These are phyloP conservation scores for Bombyx huttoni DNA, from an alignment of 2,888 invertebrate species.

Conservation along the genomic window DNA sequence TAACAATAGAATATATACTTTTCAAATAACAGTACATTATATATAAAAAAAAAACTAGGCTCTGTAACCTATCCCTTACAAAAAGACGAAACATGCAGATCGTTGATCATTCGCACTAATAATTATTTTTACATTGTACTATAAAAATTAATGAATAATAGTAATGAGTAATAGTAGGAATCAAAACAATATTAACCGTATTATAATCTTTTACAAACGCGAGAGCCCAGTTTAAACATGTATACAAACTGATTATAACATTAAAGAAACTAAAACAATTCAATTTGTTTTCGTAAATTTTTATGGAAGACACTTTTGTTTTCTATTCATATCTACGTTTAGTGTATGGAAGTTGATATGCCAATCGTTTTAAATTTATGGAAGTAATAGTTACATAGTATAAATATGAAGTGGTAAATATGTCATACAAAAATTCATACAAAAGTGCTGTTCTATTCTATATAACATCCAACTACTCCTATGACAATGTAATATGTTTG, in stretches of 20 bases:
- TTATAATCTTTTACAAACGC: no score
- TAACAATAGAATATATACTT: neutral
- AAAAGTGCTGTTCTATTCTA: conserved; percentile 30
- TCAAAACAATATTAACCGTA: no score
- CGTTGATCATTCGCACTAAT: no score
- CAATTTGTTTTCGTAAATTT: neutral
- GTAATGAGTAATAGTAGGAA: no score
- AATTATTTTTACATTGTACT: no score
- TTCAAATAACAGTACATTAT: neutral
- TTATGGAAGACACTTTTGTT: conserved; percentile 67
- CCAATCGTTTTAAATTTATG: conserved; percentile 61
- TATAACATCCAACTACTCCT: conserved; percentile 44
- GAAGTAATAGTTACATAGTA: conserved; percentile 59
- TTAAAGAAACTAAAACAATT: neutral
- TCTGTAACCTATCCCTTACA: neutral
- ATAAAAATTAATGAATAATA: no score
- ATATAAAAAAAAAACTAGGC: neutral
- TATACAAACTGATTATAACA: neutral
- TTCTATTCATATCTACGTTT: conserved; percentile 52
- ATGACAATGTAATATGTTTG: conserved; percentile 59
- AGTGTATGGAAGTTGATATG: conserved; percentile 70
- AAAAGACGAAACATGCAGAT: no score
- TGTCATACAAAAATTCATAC: conserved; percentile 71
- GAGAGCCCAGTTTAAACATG: no score
- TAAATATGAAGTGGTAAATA: conserved; percentile 50